These are phyloP conservation scores for Meghimatium bilineatum DNA, from an alignment of 2,888 invertebrate genomes.

Conservation along the genomic window DNA sequence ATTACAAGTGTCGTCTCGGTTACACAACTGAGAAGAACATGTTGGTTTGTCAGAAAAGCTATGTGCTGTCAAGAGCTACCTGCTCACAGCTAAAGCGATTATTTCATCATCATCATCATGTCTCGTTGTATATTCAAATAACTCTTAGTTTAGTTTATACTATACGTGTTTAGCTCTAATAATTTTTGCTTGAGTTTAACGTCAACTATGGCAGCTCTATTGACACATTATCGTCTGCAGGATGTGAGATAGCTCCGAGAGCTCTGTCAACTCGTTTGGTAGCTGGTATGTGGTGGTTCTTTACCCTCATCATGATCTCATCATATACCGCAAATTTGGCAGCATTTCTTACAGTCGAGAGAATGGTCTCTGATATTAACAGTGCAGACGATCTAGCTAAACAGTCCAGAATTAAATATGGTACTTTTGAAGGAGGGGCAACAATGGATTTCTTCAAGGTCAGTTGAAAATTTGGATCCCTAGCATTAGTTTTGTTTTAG, in stretches of 20 bases:
- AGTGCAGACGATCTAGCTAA: slow-evolving; percentile 95
- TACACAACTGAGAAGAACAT: too few relatives aligned
- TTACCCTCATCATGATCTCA: slow-evolving; percentile 97
- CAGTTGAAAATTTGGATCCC: slow-evolving; percentile 31
- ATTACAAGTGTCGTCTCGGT: too few relatives aligned
- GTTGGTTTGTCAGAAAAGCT: too few relatives aligned
- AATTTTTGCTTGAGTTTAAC: too few relatives aligned
- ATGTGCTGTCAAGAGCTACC: too few relatives aligned
- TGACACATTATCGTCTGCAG: slow-evolving; percentile 1
- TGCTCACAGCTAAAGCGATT: too few relatives aligned
- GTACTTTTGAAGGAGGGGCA: slow-evolving; percentile 93
- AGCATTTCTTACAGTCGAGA: slow-evolving; percentile 97
- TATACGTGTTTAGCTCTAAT: too few relatives aligned
- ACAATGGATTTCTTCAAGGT: slow-evolving; percentile 95
- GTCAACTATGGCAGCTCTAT: background rate
- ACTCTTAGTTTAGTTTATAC: too few relatives aligned
- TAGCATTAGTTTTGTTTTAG: too few relatives aligned
- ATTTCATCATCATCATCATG: too few relatives aligned
- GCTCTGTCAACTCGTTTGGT: slow-evolving; percentile 89
- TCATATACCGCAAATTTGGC: slow-evolving; percentile 98
- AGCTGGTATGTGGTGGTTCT: slow-evolving; percentile 97
- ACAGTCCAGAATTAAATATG: slow-evolving; percentile 94
- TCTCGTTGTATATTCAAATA: too few relatives aligned
- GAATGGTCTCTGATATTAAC: slow-evolving; percentile 96
- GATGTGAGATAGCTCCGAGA: slow-evolving; percentile 79